phyloP scores from a whole-genome alignment of 2,113 vertebrate genomes.

The Ailurus styani region DNA sequence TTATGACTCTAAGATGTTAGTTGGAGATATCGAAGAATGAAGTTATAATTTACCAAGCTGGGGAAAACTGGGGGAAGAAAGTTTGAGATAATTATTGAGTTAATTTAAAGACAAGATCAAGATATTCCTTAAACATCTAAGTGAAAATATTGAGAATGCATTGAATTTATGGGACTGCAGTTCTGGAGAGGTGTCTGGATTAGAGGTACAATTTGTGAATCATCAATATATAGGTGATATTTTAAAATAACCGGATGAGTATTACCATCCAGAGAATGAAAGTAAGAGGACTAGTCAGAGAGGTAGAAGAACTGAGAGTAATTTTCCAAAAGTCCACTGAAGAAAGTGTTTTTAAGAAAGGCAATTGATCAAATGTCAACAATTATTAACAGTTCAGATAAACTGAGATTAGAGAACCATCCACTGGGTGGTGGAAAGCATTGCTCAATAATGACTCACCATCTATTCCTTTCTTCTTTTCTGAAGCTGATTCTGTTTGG shows the following conservation, averaged over 20 bases:
- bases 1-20: background rate
- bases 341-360: background rate
- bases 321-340: background rate
- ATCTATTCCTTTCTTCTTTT: background rate
- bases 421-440: too few species aligned
- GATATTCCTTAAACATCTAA: background rate
- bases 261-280: too few species aligned
- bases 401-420: background rate
- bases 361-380: background rate
- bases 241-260: accelerated
- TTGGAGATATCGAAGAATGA: background rate
- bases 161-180: too few species aligned
- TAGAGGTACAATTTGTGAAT: too few species aligned
- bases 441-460: background rate
- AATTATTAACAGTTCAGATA: background rate
- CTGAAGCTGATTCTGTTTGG: background rate
- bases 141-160: too few species aligned
- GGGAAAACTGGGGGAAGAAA: background rate
- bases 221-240: accelerated
- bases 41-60: background rate
- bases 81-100: background rate
- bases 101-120: background rate
- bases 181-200: too few species aligned
- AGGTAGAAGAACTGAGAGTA: background rate
- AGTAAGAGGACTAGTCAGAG: background rate